phyloP scores from a whole-genome alignment of 2,797 vertebrate species.

The Tauraco hartlaubi region DNA sequence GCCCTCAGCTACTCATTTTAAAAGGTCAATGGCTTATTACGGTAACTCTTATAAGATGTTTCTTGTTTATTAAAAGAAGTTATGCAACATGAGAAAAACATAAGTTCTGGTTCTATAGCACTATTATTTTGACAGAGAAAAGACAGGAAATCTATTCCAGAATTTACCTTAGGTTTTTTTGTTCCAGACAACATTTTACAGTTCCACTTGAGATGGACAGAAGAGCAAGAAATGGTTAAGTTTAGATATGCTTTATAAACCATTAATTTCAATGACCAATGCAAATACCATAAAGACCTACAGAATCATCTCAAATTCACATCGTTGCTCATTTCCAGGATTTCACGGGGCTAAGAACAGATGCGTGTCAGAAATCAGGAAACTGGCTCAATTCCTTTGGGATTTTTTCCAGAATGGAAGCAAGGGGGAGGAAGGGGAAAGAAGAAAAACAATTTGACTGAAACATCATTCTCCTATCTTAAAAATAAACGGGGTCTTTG shows the following conservation, averaged over 20 bases:
- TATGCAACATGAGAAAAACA: neutral
- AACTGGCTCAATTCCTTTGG: slow-evolving; percentile 9
- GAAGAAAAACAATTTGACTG: slow-evolving; percentile 6
- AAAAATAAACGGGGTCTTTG: neutral
- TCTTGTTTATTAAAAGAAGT: neutral
- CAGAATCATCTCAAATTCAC: slow-evolving; percentile 60
- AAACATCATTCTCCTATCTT: neutral
- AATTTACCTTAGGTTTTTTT: neutral
- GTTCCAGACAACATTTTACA: neutral
- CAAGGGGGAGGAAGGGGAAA: slow-evolving; percentile 4
- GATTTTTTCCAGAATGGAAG: slow-evolving; percentile 2
- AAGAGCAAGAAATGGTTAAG: slow-evolving; percentile 48
- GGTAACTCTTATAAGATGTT: neutral
- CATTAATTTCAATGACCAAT: slow-evolving; percentile 29
- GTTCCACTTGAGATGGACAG: neutral
- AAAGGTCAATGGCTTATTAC: neutral
- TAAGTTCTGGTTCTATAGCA: neutral
- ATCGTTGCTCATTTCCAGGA: slow-evolving; percentile 56
- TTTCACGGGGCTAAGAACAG: slow-evolving; percentile 58
- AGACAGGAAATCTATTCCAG: neutral
- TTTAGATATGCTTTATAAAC: slow-evolving; percentile 31
- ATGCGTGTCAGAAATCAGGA: slow-evolving; percentile 55
- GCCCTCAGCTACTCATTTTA: neutral
- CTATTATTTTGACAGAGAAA: neutral
- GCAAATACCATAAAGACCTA: slow-evolving; percentile 47